Conservation (phyloP, 2,888 invertebrate species). For the Nycteola revayana region DNA sequence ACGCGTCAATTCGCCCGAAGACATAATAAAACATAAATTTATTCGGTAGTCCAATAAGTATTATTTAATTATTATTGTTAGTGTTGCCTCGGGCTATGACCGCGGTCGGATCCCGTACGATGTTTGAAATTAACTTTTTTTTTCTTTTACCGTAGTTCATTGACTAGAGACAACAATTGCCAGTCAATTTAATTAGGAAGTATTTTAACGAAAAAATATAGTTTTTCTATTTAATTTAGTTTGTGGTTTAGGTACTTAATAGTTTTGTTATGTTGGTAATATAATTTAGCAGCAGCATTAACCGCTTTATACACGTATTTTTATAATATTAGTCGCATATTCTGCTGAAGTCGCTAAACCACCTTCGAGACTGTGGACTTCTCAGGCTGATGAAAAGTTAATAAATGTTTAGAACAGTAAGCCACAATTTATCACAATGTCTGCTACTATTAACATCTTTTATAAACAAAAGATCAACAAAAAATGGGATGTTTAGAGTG, state of each 20-base stretch:
- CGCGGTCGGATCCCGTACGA: slow-evolving; percentile 42
- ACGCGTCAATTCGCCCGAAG: slow-evolving; percentile 70
- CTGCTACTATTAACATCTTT: slow-evolving; percentile 65
- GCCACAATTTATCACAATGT: slow-evolving; percentile 57
- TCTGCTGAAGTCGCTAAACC: no score
- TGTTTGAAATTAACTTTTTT: slow-evolving; percentile 34
- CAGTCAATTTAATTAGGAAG: no score
- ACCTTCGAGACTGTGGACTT: no score
- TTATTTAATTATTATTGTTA: slow-evolving; percentile 77
- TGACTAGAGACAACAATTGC: slow-evolving; percentile 36
- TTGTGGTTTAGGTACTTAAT: no score
- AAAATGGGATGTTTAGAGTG: slow-evolving; percentile 79
- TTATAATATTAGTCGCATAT: no score
- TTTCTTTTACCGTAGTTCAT: slow-evolving; percentile 45
- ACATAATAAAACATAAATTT: slow-evolving; percentile 69
- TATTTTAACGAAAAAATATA: no score
- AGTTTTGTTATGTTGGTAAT: no score
- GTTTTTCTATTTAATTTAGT: no score
- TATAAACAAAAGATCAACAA: slow-evolving; percentile 67
- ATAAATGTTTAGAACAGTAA: slow-evolving; percentile 44
- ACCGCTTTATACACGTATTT: no score
- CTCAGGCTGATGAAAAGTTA: slow-evolving; percentile 13
- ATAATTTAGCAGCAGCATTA: no score
- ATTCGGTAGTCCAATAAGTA: slow-evolving; percentile 76
- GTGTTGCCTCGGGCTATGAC: slow-evolving; percentile 53